These are phyloP conservation scores for Andinoacara biseriatus DNA, from an alignment of 2,113 vertebrate genomes.

Conservation along the genomic window DNA sequence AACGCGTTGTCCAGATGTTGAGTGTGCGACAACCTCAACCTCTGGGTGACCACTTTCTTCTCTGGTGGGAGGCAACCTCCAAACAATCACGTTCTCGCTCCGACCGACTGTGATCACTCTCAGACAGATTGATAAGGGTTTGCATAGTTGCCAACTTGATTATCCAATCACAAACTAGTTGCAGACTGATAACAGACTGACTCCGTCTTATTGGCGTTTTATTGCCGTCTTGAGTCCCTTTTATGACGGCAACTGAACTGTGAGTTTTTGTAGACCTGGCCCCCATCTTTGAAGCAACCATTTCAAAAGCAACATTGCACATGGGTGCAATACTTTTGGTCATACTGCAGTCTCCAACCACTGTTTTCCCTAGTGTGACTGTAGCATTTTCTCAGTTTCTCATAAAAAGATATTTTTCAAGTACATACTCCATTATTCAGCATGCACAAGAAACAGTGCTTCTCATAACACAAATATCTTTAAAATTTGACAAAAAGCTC, in stretches of 20 bases:
- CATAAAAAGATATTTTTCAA: not conserved
- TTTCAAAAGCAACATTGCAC: not conserved
- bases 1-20: too few relatives aligned
- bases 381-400: not conserved
- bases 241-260: not conserved
- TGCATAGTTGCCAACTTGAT: not conserved
- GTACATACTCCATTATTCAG: not conserved
- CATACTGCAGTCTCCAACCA: not conserved
- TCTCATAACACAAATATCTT: too few relatives aligned
- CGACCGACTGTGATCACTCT: too few relatives aligned
- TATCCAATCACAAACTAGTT: too few relatives aligned
- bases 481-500: rapidly evolving
- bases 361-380: not conserved
- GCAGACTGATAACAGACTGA: not conserved
- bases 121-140: not conserved
- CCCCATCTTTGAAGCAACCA: not conserved
- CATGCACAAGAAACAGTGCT: not conserved
- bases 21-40: too few relatives aligned
- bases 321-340: not conserved
- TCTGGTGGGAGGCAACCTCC: not conserved
- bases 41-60: too few relatives aligned
- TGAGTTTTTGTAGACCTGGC: not conserved
- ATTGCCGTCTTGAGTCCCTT: not conserved
- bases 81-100: too few relatives aligned
- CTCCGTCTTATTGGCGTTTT: not conserved